Conservation (phyloP, 2,797 vertebrate species). For the Tapera naevia region DNA sequence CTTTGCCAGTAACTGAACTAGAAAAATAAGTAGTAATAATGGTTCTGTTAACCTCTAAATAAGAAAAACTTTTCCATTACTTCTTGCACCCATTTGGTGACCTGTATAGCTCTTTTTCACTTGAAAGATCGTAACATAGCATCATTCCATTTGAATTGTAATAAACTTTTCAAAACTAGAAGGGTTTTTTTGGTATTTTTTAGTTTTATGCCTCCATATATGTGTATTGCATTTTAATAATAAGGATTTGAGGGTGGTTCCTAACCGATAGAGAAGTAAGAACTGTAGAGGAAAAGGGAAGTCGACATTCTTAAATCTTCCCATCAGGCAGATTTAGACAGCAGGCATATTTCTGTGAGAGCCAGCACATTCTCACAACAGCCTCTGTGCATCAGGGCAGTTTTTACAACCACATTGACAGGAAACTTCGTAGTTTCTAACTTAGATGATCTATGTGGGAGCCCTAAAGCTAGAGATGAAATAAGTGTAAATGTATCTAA, state of each 20-base stretch:
- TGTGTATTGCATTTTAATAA: background rate
- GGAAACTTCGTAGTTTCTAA: background rate
- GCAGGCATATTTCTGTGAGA: background rate
- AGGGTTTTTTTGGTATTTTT: background rate
- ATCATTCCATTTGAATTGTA: background rate
- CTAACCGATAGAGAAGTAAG: background rate
- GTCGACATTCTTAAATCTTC: background rate
- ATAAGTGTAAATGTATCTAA: background rate
- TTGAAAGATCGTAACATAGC: background rate
- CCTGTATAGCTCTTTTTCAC: background rate
- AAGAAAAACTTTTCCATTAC: background rate
- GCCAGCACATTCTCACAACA: background rate
- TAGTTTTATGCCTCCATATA: background rate
- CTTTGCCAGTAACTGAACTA: background rate
- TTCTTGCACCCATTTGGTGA: background rate
- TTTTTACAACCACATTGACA: background rate
- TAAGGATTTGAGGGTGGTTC: background rate
- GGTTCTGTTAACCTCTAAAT: background rate
- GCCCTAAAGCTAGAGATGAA: background rate
- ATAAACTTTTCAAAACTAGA: background rate
- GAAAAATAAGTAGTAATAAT: background rate
- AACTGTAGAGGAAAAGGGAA: background rate
- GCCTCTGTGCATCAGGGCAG: background rate
- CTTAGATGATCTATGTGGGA: background rate
- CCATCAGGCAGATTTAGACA: background rate